Evolutionary conservation across 1,140 invertebrate species (phyloP), one percentile per base, ranked within the genome.

Genomic region (Cephus cinctus): DNA sequence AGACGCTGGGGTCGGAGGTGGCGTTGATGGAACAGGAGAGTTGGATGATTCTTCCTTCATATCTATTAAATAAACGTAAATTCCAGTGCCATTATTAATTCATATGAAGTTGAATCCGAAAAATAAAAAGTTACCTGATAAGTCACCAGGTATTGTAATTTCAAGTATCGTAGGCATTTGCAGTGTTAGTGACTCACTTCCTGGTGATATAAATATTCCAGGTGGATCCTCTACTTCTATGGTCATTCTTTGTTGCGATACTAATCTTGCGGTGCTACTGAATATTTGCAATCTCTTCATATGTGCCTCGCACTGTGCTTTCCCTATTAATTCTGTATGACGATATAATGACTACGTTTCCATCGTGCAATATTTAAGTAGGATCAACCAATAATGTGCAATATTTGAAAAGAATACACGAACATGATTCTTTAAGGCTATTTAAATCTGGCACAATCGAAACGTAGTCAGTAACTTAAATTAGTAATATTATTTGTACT

Each of bases 261-360:
- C 68, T 18, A 63, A 12, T 57, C 50, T 61, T 5, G 72, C 69
- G 19, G 65, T 61, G 9, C 59, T 60, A 12, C 72, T 73, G 35
- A 78, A 63, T n/a, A 59, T 55, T 47, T 59, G 60, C 23, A 79
- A 56, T 47, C 69, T 72, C 27, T 70, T 62, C 8, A 76, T 57
- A 40, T 78, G 75, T 0, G 57, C 39, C 31, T 70, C 52, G 73
- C 75, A 77, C 35, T 76, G 74, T 5, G 57, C 57, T 39, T 63
- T 59, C 1, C 66, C 63, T 42, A 64, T 61, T 27, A 69, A 48
- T 52, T 67, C 69, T 69, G 47, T 31, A 50, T 32, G 27, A 47
- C 8, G 15, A 47, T 36, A n/a, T n/a, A n/a, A n/a, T n/a, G n/a
- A n/a, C n/a, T n/a, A n/a, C n/a, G n/a, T n/a, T n/a, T n/a, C n/a